Evolutionary conservation across 2,888 invertebrate species (phyloP).

Genomic region (Selenia dentaria): DNA sequence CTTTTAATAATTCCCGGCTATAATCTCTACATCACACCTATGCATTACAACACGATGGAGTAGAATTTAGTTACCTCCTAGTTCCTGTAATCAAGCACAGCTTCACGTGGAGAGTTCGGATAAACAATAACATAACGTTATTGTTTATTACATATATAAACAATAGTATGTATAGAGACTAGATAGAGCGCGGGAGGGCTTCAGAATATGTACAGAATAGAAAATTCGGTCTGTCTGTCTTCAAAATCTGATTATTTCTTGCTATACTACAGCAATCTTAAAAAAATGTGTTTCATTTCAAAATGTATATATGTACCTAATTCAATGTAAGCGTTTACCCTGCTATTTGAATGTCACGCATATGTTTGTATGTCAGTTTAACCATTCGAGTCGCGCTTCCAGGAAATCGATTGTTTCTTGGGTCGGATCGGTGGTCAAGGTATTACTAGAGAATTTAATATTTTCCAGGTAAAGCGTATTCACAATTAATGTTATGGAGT

Average conservation of each 20-base stretch:
- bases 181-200: constrained; percentile 75
- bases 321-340: not conserved
- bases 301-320: constrained; percentile 50
- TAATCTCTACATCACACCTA: no score
- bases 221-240: no score
- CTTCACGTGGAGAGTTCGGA: not conserved
- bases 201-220: constrained; percentile 46
- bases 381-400: not conserved
- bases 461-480: no score
- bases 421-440: no score
- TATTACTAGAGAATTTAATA: no score
- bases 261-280: constrained; percentile 13
- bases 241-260: constrained; percentile 20
- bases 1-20: no score
- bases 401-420: no score
- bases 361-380: constrained; percentile 2
- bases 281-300: constrained; percentile 6
- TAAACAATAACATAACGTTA: constrained; percentile 22
- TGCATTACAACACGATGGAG: no score
- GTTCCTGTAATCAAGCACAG: constrained; percentile 11
- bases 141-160: no score
- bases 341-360: constrained; percentile 4
- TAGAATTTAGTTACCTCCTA: no score
- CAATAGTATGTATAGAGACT: no score
- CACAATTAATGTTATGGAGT: not conserved